Evolutionary conservation across 2,113 vertebrate genomes (phyloP).

Genomic region (Oreochromis spilurus): DNA sequence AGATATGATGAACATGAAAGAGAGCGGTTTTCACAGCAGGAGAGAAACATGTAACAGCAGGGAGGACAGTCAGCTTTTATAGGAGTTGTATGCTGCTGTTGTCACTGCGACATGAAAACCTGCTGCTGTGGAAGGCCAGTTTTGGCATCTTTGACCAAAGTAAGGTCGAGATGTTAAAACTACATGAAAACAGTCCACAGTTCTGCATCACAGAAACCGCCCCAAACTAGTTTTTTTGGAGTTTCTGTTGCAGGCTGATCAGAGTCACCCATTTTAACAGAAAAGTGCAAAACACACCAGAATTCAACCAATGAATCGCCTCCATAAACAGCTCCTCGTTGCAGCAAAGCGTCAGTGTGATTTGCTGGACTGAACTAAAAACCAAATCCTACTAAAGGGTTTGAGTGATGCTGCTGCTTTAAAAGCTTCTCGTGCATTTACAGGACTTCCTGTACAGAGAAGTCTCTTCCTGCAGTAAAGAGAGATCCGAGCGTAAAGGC

Average conservation of each 20-base stretch:
- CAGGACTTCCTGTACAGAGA: not conserved
- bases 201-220: not conserved
- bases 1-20: not conserved
- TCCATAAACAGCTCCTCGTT: not conserved
- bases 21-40: not conserved
- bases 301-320: rapidly evolving
- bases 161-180: not conserved
- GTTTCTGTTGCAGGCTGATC: rapidly evolving
- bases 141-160: no score
- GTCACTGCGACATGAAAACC: rapidly evolving
- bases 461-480: not conserved
- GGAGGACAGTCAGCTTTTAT: not conserved
- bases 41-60: not conserved
- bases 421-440: not conserved
- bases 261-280: not conserved
- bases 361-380: not conserved
- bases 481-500: rapidly evolving
- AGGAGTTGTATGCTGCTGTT: not conserved
- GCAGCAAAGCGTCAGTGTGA: not conserved
- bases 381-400: rapidly evolving
- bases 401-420: not conserved
- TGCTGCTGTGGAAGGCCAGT: rapidly evolving
- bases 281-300: rapidly evolving
- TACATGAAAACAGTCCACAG: not conserved
- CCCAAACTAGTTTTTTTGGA: not conserved